phyloP scores from a whole-genome alignment of 2,113 vertebrate genomes.

The Pelodiscus sinensis region DNA sequence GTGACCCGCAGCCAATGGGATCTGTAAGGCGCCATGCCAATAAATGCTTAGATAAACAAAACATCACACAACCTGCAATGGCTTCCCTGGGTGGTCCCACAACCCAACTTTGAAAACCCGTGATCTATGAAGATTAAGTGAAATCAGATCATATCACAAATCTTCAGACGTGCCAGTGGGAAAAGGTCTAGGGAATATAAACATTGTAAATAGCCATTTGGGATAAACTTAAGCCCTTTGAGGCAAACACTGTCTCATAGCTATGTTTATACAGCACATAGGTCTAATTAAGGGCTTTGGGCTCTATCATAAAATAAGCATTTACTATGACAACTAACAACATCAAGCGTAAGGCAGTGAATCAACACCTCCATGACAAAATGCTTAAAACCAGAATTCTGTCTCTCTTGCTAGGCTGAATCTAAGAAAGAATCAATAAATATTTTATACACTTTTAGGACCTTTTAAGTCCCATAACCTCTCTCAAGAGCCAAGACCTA shows the following conservation, averaged over 20 bases:
- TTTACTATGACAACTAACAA: neutral
- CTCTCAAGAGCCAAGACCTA: neutral
- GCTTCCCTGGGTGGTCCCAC: too few relatives aligned
- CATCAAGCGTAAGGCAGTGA: neutral
- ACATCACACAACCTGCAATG: too few relatives aligned
- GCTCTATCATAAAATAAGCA: neutral
- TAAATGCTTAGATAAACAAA: too few relatives aligned
- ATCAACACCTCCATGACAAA: neutral
- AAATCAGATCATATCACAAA: neutral
- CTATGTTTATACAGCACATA: neutral
- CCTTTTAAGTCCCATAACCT: accelerated
- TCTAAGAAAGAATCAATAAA: accelerated
- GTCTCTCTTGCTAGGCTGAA: neutral
- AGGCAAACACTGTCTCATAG: neutral
- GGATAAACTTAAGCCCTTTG: neutral
- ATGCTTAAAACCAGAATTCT: neutral
- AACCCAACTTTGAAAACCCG: too few relatives aligned
- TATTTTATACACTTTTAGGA: neutral
- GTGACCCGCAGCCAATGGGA: too few relatives aligned
- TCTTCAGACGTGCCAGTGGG: neutral
- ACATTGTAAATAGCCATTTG: neutral
- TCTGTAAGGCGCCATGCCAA: too few relatives aligned
- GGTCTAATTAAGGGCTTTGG: neutral
- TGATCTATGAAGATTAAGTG: neutral
- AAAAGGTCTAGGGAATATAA: neutral